phyloP scores from a whole-genome alignment of 1,140 invertebrate species.

The Rhagoletis zephyria region DNA sequence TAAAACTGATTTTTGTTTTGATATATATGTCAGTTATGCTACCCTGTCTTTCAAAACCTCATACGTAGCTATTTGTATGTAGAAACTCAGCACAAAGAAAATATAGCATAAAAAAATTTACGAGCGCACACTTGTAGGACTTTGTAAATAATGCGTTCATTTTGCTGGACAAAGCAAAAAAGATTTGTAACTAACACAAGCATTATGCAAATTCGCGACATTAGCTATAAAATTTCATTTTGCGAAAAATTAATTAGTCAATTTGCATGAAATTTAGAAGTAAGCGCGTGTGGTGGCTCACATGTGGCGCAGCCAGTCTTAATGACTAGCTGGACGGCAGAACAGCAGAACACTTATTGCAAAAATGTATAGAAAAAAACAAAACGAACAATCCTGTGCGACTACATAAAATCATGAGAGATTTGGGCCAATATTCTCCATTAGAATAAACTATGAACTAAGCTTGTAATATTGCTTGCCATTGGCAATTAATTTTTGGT shows the following conservation, averaged over 20 bases:
- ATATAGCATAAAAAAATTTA: neutral
- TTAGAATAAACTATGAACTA: too few species aligned
- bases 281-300: neutral
- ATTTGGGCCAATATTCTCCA: too few species aligned
- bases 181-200: neutral
- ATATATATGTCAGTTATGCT: too few species aligned
- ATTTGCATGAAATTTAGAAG: conserved; percentile 50
- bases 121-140: neutral
- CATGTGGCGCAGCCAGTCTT: neutral
- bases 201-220: conserved; percentile 53
- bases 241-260: conserved; percentile 54
- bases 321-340: neutral
- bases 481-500: too few species aligned
- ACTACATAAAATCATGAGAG: too few species aligned
- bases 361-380: neutral
- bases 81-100: too few species aligned
- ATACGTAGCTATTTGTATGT: too few species aligned
- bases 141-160: neutral
- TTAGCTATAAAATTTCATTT: conserved; percentile 50
- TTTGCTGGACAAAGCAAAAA: neutral
- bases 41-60: too few species aligned
- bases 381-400: too few species aligned
- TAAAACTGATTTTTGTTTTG: too few species aligned
- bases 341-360: neutral
- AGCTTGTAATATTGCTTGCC: too few species aligned